These are phyloP conservation scores for Florisuga fusca DNA, from an alignment of 2,797 vertebrate genomes.

Conservation along the genomic window DNA sequence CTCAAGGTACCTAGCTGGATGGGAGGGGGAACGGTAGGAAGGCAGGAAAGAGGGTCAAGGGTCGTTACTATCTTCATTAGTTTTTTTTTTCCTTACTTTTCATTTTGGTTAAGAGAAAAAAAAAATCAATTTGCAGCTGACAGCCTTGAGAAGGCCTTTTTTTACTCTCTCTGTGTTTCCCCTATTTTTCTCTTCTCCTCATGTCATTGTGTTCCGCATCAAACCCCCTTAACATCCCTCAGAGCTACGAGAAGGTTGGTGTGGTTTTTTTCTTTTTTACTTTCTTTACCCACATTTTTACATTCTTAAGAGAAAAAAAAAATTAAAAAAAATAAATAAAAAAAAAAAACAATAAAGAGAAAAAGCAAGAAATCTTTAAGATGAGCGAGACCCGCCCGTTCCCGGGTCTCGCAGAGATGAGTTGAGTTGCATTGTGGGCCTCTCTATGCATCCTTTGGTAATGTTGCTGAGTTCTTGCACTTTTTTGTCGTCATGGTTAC, in stretches of 20 bases:
- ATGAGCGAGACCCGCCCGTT: constrained; percentile 89
- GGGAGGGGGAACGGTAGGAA: constrained; percentile 44
- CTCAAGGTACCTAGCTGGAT: neutral
- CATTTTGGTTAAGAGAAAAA: constrained; percentile 75
- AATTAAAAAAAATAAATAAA: neutral
- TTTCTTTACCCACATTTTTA: constrained; percentile 99
- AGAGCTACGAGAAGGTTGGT: constrained; percentile 99
- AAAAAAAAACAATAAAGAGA: constrained; percentile 74
- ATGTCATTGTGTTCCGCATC: constrained; percentile 99
- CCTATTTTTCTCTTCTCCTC: constrained; percentile 99
- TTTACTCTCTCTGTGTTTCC: constrained; percentile 99
- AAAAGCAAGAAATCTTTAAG: constrained; percentile 79
- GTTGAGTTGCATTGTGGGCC: constrained; percentile 97
- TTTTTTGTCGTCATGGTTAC: constrained; percentile 92
- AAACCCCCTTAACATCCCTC: constrained; percentile 99
- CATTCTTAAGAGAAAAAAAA: constrained; percentile 78
- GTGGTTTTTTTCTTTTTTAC: constrained; percentile 99
- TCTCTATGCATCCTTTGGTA: constrained; percentile 98
- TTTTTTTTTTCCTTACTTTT: constrained; percentile 75
- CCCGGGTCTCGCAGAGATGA: constrained; percentile 84
- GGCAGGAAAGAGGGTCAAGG: constrained; percentile 57
- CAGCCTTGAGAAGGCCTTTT: constrained; percentile 99
- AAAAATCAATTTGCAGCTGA: constrained; percentile 90
- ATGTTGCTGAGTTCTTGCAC: constrained; percentile 97
- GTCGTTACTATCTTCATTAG: constrained; percentile 71